Percentiles rank a stretch among this genome's conserved stretches.
These are phyloP conservation scores for Musca vetustissima DNA, from an alignment of 1,140 invertebrate genomes.

Conservation along the genomic window DNA sequence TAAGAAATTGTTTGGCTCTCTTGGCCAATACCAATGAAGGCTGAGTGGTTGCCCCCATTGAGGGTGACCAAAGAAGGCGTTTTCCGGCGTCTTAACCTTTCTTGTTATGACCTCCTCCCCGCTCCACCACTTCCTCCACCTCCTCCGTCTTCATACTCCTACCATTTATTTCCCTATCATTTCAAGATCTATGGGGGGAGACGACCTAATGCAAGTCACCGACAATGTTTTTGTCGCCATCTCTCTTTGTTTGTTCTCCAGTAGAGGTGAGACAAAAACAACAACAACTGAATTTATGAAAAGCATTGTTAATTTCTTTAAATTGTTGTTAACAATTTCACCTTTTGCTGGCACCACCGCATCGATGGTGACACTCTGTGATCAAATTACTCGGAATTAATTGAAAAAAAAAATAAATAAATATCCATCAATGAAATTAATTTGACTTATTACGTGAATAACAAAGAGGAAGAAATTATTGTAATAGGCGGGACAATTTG, in stretches of 20 bases:
- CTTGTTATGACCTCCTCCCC: too few species aligned
- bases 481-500: too few species aligned
- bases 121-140: too few species aligned
- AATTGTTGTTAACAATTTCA: conserved; percentile 14
- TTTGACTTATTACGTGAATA: not conserved
- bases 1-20: too few species aligned
- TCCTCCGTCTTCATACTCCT: too few species aligned
- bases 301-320: conserved; percentile 1
- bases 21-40: too few species aligned
- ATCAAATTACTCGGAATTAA: not conserved
- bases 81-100: not conserved
- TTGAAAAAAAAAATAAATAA: not conserved
- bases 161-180: too few species aligned
- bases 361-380: too few species aligned
- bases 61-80: too few species aligned
- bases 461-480: too few species aligned
- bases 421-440: not conserved
- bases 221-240: conserved; percentile 4
- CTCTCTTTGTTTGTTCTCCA: not conserved
- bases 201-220: not conserved
- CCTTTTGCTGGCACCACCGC: not conserved
- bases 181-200: too few species aligned
- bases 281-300: conserved; percentile 7
- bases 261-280: not conserved
- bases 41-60: too few species aligned